Evolutionary conservation across 1,140 invertebrate genomes (phyloP).

Genomic region (Agrypnia vestita): DNA sequence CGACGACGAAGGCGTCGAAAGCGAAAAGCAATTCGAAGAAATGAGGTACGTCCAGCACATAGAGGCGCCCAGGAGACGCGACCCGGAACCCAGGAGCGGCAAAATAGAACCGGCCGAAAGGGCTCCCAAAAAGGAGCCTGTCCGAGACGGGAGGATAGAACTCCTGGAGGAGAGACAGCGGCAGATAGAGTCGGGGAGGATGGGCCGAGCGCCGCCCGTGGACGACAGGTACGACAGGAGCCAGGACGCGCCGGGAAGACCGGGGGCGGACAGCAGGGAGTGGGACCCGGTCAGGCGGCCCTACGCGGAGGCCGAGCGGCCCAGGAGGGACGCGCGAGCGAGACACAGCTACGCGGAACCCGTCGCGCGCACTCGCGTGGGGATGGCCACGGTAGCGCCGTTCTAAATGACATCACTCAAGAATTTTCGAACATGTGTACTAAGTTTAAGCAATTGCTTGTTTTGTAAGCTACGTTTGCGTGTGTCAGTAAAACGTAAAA

Average conservation of each 20-base stretch:
- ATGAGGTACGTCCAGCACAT: conserved; percentile 58
- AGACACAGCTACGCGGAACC: conserved; percentile 72
- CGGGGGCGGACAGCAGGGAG: conserved; percentile 68
- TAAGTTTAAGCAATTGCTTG: no score
- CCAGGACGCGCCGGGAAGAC: conserved; percentile 68
- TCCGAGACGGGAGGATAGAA: conserved; percentile 69
- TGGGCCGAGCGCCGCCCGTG: conserved; percentile 63
- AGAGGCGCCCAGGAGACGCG: conserved; percentile 51
- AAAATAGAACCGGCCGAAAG: conserved; percentile 50
- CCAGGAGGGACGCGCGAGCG: conserved; percentile 69
- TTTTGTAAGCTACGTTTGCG: no score
- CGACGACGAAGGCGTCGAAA: conserved; percentile 60
- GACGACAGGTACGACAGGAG: conserved; percentile 64
- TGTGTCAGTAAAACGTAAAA: background rate
- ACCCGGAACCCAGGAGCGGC: conserved; percentile 49
- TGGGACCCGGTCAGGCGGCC: conserved; percentile 60
- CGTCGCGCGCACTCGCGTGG: conserved; percentile 69
- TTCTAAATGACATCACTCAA: no score
- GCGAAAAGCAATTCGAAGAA: conserved; percentile 60
- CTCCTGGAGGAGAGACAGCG: conserved; percentile 71
- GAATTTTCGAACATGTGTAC: no score
- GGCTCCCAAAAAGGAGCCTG: conserved; percentile 66
- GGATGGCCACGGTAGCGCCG: conserved; percentile 67
- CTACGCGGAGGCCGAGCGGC: conserved; percentile 64
- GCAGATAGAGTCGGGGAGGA: conserved; percentile 67